Conservation (phyloP, 37 sponge, comb jelly and placozoan species). For the Petrosia ficiformis region DNA sequence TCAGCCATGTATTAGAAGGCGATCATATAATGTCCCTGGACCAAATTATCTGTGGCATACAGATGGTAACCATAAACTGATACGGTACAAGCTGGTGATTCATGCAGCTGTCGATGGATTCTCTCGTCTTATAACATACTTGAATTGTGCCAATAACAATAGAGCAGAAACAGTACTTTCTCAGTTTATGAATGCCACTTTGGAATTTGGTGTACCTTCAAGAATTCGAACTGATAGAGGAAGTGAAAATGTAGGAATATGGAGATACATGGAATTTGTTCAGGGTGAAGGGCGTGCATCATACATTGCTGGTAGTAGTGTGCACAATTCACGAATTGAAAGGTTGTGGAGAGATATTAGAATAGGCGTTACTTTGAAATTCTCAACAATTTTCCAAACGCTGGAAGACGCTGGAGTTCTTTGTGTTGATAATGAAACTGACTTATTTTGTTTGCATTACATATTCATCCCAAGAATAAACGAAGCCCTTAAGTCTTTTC, state of each 20-base stretch:
- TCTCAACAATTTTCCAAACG: no score
- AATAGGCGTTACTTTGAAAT: not conserved
- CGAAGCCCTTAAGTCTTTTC: not conserved
- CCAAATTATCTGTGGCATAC: slow-evolving; percentile 25
- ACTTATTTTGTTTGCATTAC: slow-evolving; percentile 34
- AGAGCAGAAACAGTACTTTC: slow-evolving; percentile 26
- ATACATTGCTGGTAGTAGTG: slow-evolving; percentile 6
- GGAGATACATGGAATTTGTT: slow-evolving; percentile 14
- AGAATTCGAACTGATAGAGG: slow-evolving; percentile 34
- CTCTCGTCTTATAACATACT: slow-evolving; percentile 11
- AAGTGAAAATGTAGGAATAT: slow-evolving; percentile 33
- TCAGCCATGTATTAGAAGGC: no score
- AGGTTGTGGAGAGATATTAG: not conserved
- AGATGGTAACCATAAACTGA: slow-evolving; percentile 34
- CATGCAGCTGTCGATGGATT: slow-evolving; percentile 43
- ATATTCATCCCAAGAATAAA: slow-evolving; percentile 23
- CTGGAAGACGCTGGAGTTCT: no score
- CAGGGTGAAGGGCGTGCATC: slow-evolving; percentile 17
- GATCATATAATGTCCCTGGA: slow-evolving; percentile 18
- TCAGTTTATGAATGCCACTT: not conserved
- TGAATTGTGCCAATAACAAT: slow-evolving; percentile 32
- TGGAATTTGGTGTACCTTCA: slow-evolving; percentile 34
- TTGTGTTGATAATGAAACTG: no score
- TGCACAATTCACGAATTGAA: not conserved
- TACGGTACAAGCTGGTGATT: slow-evolving; percentile 24